Conservation (phyloP, 2,888 invertebrate genomes). For the Nomada fucata region DNA sequence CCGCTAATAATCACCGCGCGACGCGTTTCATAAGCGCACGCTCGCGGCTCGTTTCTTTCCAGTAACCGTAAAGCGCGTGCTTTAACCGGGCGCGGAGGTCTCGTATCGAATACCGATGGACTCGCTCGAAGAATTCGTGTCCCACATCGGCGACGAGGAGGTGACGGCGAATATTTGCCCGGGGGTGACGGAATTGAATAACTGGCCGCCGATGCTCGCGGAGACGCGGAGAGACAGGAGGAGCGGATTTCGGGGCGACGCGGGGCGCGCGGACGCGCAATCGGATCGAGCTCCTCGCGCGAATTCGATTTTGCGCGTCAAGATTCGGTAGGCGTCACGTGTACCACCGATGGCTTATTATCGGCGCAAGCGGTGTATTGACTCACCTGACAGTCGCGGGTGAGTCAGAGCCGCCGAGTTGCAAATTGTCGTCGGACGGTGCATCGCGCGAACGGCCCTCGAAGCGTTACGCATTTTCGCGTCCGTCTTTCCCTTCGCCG, state of each 20-base stretch:
- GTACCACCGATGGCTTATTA: conserved; percentile 43
- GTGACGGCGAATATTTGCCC: neutral
- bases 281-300: conserved; percentile 24
- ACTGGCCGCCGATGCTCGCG: neutral
- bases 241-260: neutral
- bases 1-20: conserved; percentile 1
- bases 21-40: too few relatives aligned
- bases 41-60: neutral
- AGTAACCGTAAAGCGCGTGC: neutral
- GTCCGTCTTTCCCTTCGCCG: conserved; percentile 6
- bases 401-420: conserved; percentile 52
- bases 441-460: conserved; percentile 18
- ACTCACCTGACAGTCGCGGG: conserved; percentile 62
- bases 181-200: neutral
- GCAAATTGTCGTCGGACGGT: conserved; percentile 41
- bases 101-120: neutral
- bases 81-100: neutral
- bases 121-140: neutral
- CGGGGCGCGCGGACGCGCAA: conserved; percentile 11
- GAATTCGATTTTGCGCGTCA: conserved; percentile 45
- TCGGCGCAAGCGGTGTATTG: conserved; percentile 48
- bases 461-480: too few relatives aligned
- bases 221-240: conserved; percentile 19
- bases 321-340: conserved; percentile 36
- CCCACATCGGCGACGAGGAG: neutral